Percentiles rank a stretch among this genome's conserved stretches.
Conservation (phyloP, 2,113 vertebrate genomes). For the Larimichthys polyactis region DNA sequence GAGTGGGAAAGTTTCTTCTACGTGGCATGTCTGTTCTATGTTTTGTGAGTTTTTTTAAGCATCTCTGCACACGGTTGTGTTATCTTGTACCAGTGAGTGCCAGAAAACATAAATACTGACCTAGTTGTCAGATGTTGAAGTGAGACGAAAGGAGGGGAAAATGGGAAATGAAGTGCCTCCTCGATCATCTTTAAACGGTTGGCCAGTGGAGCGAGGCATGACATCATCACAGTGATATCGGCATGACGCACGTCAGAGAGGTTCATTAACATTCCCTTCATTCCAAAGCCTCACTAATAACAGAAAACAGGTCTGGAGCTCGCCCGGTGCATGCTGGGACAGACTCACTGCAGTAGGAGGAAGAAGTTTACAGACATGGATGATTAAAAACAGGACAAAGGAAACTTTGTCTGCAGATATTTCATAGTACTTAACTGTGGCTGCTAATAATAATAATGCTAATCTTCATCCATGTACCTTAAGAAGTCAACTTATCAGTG, state of each 20-base stretch:
- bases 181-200: conserved; percentile 3
- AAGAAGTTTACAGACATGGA: background rate
- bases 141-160: conserved; percentile 13
- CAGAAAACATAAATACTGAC: conserved; percentile 20
- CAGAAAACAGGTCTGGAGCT: conserved; percentile 32
- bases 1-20: too few species aligned
- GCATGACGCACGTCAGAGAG: conserved; percentile 61
- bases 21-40: too few species aligned
- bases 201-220: conserved; percentile 34
- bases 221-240: conserved; percentile 53
- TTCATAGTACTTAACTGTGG: background rate
- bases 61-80: background rate
- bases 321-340: conserved; percentile 3
- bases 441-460: background rate
- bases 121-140: conserved; percentile 5
- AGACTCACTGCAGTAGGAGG: background rate
- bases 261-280: conserved; percentile 65
- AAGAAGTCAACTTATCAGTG: background rate
- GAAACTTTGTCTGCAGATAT: background rate
- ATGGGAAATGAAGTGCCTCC: conserved; percentile 26
- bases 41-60: background rate
- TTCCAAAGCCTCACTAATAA: conserved; percentile 36
- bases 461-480: background rate
- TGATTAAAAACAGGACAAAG: background rate
- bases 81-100: conserved; percentile 28